Evolutionary conservation across 2,888 invertebrate genomes (phyloP).

Genomic region (Dasypogon diadema): DNA sequence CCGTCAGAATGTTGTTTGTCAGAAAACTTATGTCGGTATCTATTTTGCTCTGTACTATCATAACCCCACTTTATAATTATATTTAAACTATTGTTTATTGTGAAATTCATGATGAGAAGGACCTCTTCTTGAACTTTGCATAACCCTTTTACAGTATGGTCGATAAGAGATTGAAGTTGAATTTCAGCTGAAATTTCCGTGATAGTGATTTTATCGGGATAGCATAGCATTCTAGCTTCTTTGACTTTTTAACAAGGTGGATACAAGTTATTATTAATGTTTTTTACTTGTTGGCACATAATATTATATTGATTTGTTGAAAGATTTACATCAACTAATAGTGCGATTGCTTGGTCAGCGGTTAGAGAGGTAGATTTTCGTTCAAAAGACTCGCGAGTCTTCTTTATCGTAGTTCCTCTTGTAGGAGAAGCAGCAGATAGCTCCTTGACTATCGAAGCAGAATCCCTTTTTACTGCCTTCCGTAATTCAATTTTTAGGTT

Average conservation of each 20-base stretch:
- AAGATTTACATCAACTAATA: background rate
- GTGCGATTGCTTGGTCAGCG: conserved; percentile 1
- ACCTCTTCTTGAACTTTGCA: conserved; percentile 1
- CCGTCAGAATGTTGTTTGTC: conserved; percentile 2
- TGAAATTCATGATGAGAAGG: background rate
- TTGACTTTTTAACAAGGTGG: conserved; percentile 1
- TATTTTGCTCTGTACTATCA: background rate
- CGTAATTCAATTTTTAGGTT: background rate
- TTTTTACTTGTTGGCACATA: background rate
- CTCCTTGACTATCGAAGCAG: conserved; percentile 2
- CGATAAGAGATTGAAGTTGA: conserved; percentile 10
- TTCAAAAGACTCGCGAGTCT: background rate
- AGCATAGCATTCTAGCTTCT: background rate
- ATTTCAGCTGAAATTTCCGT: conserved; percentile 6
- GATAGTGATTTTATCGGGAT: background rate
- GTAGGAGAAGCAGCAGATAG: background rate
- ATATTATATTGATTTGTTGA: conserved; percentile 1
- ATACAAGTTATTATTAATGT: background rate
- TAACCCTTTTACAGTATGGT: background rate
- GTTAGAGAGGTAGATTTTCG: background rate
- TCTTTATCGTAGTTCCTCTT: conserved; percentile 4
- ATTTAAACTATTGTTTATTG: background rate
- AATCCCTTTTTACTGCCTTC: conserved; percentile 1
- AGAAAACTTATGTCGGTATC: background rate
- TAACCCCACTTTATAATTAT: conserved; percentile 5